Conservation (phyloP, 2,888 invertebrate species). For the Hemistola chrysoprasaria region DNA sequence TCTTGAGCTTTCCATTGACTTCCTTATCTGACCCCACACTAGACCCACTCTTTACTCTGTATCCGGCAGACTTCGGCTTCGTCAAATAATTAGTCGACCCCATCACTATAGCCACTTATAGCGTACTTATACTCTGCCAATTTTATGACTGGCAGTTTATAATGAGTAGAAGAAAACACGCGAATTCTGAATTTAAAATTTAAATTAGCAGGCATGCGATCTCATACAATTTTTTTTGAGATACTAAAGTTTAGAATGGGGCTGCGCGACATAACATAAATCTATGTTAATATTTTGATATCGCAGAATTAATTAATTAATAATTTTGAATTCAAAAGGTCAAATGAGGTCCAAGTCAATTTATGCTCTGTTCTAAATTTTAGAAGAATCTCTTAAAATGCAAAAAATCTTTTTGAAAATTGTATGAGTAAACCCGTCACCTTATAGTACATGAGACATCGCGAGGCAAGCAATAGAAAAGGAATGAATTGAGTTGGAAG, state of each 20-base stretch:
- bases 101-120: slow-evolving; percentile 49
- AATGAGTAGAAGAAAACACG: slow-evolving; percentile 16
- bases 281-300: too few species aligned
- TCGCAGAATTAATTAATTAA: too few species aligned
- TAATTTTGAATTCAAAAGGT: too few species aligned
- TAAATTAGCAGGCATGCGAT: slow-evolving; percentile 42
- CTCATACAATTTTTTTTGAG: too few species aligned
- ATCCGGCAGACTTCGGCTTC: slow-evolving; percentile 63
- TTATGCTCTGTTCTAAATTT: too few species aligned
- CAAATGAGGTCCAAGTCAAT: too few species aligned
- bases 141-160: slow-evolving; percentile 31
- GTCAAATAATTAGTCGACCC: slow-evolving; percentile 73
- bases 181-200: slow-evolving; percentile 38
- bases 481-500: slow-evolving; percentile 56
- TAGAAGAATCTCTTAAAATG: too few species aligned
- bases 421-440: too few species aligned
- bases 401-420: too few species aligned
- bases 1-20: slow-evolving; percentile 68
- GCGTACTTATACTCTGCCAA: slow-evolving; percentile 36
- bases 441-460: too few species aligned
- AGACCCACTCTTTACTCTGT: slow-evolving; percentile 68
- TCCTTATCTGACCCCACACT: slow-evolving; percentile 74
- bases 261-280: too few species aligned
- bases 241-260: too few species aligned
- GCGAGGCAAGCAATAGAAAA: slow-evolving; percentile 33